These are phyloP conservation scores for Drosophila crucigera DNA, from an alignment of 2,888 invertebrate genomes.

Conservation along the genomic window DNA sequence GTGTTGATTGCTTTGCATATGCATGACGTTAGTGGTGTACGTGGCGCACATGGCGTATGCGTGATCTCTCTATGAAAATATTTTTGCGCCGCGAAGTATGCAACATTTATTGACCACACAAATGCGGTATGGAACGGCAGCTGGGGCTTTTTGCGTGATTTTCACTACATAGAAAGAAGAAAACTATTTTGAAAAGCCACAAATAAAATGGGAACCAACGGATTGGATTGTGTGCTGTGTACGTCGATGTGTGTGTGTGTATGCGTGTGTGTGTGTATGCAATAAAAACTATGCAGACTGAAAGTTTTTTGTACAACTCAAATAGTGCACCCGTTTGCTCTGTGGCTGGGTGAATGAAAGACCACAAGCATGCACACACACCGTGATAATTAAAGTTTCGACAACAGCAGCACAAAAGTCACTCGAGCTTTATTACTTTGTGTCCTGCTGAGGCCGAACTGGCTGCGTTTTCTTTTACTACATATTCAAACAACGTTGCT, in stretches of 20 bases:
- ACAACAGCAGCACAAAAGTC: slow-evolving; percentile 64
- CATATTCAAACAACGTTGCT: slow-evolving; percentile 40
- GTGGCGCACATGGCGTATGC: slow-evolving; percentile 54
- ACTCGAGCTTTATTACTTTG: slow-evolving; percentile 72
- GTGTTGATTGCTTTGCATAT: slow-evolving; percentile 66
- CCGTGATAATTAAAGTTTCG: slow-evolving; percentile 79
- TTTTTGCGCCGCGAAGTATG: slow-evolving; percentile 57
- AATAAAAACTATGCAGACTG: slow-evolving; percentile 61
- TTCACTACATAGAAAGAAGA: not conserved
- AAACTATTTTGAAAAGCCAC: slow-evolving; percentile 45
- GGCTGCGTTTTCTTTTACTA: slow-evolving; percentile 43
- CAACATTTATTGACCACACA: slow-evolving; percentile 74
- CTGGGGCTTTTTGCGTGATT: slow-evolving; percentile 36
- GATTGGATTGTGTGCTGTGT: slow-evolving; percentile 1
- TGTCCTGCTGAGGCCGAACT: slow-evolving; percentile 51
- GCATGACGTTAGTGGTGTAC: slow-evolving; percentile 20
- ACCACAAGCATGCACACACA: slow-evolving; percentile 19
- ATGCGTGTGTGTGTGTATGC: not conserved
- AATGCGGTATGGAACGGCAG: slow-evolving; percentile 27
- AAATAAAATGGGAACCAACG: slow-evolving; percentile 34
- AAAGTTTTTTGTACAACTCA: slow-evolving; percentile 54
- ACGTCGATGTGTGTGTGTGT: not conserved
- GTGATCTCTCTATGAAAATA: slow-evolving; percentile 44
- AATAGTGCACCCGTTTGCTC: slow-evolving; percentile 28
- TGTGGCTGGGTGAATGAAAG: slow-evolving; percentile 29